Evolutionary conservation across 2,797 vertebrate genomes (phyloP).

Genomic region (Rhabdomys pumilio): DNA sequence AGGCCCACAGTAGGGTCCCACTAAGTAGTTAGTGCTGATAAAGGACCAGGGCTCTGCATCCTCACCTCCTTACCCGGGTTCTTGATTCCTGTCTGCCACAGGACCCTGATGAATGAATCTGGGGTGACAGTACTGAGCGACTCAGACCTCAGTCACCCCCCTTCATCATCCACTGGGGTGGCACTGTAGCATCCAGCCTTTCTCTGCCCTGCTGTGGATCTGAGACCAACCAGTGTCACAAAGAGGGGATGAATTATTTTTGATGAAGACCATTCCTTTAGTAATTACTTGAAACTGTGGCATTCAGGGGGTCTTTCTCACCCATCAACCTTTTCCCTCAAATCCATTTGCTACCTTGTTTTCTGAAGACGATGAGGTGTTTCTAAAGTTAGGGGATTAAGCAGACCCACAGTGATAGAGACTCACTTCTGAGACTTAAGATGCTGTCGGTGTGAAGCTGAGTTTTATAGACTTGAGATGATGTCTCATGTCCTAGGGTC

Average conservation of each 20-base stretch:
- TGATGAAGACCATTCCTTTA: neutral
- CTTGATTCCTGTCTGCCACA: neutral
- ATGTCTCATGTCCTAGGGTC: neutral
- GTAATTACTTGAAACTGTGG: neutral
- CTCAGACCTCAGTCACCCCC: neutral
- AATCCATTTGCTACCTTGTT: neutral
- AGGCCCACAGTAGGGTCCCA: neutral
- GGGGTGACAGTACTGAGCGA: neutral
- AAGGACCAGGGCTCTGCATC: neutral
- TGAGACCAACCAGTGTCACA: neutral
- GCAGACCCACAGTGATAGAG: neutral
- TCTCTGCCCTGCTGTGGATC: neutral
- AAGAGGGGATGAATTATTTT: neutral
- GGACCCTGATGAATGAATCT: neutral
- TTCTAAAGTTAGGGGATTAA: constrained; percentile 46
- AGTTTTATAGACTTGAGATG: neutral
- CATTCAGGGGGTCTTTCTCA: neutral
- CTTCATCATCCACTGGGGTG: too few relatives aligned
- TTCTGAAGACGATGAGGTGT: constrained; percentile 22
- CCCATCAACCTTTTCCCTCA: neutral
- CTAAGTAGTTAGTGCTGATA: neutral
- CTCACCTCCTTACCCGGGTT: neutral
- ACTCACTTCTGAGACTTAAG: neutral
- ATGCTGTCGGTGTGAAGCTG: neutral
- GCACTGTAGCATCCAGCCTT: neutral